These are phyloP conservation scores for Apodemia duryi DNA, from an alignment of 2,888 invertebrate species.

Conservation along the genomic window DNA sequence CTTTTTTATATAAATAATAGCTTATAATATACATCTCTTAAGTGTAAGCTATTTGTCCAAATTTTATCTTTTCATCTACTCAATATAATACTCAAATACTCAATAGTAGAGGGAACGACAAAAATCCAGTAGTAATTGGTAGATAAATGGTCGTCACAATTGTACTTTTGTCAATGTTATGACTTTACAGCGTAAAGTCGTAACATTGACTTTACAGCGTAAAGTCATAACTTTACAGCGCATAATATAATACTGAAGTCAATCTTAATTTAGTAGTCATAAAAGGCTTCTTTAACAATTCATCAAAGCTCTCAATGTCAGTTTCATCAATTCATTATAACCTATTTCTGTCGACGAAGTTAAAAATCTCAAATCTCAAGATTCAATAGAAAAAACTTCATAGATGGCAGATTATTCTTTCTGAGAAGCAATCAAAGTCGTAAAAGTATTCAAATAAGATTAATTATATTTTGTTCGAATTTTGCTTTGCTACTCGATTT, in stretches of 20 bases:
- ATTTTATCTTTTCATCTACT: too few species aligned
- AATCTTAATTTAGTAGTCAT: background rate
- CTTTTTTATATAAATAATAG: too few species aligned
- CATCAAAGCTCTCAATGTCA: background rate
- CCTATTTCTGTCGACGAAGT: background rate
- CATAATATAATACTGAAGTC: background rate
- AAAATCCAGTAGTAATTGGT: too few species aligned
- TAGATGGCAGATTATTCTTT: background rate
- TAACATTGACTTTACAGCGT: background rate
- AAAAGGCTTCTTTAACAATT: background rate
- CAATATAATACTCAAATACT: too few species aligned
- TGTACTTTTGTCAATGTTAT: background rate
- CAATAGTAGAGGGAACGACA: too few species aligned
- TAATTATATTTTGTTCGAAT: background rate
- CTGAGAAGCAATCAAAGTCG: background rate
- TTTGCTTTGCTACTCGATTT: background rate
- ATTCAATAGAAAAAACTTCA: background rate
- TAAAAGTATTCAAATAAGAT: background rate
- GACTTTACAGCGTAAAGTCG: too few species aligned
- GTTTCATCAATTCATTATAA: background rate
- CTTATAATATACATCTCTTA: too few species aligned
- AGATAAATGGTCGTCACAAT: background rate
- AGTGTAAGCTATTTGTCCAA: too few species aligned
- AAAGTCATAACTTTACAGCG: background rate
- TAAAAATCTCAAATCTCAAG: background rate